Evolutionary conservation across 2,113 vertebrate species (phyloP), one percentile per base, ranked within the genome.

Genomic region (Perca schrenkii): DNA sequence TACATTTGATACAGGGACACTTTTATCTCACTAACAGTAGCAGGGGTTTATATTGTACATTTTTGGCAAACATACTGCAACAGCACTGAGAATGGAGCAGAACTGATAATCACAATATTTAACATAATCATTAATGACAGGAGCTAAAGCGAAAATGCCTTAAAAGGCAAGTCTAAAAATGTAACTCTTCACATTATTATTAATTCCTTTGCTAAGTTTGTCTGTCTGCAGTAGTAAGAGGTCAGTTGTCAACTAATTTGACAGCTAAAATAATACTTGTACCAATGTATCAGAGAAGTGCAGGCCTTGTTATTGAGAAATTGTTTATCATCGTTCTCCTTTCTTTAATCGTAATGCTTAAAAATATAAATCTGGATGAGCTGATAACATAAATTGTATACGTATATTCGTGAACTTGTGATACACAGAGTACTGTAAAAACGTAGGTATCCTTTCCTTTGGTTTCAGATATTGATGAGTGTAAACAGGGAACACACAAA

Each of bases 391-490:
- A 28, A 14, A 17, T 3, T 5, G 0, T 31, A 16, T 31, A 4
- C 5, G 6, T 4, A n/a, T 17, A 47, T 12, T 4, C 4, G 10
- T 34, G 14, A 64, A 22, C 0, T 1, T 22, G 2, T 21, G 17
- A 43, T 1, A 56, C 16, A 61, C 2, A 21, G 4, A n/a, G 1
- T 17, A 46, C 2, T 14, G 28, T 61, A 53, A 40, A 3, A 46
- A 2, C 1, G 22, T 34, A 22, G 0, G 0, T 22, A 46, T 64
- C 13, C 56, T 25, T 13, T 62, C 15, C 22, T 61, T 53, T 79
- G 15, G 43, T 93, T 88, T 36, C 86, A 97, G 97, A 97, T 90
- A 91, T 96, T 46, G 96, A 97, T 77, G 96, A 97, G 71, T 97
- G 96, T 86, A 77, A 90, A 67, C 78, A 1, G 75, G 94, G 93